phyloP scores from a whole-genome alignment of 2,888 invertebrate genomes.

The Thereva unica region DNA sequence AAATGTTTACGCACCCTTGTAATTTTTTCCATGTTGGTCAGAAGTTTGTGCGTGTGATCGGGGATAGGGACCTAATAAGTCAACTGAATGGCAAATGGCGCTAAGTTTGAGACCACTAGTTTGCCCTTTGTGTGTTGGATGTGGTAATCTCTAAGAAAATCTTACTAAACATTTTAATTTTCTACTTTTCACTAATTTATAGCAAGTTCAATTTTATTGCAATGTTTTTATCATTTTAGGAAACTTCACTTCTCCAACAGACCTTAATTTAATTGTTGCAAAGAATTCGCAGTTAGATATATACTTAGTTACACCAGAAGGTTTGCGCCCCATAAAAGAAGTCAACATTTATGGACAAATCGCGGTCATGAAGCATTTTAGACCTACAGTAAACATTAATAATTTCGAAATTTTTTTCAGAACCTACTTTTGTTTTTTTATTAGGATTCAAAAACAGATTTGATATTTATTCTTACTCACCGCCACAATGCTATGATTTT shows the following conservation, averaged over 20 bases:
- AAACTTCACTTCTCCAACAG: slow-evolving; percentile 92
- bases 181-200: too few relatives aligned
- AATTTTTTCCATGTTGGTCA: too few relatives aligned
- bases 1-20: too few relatives aligned
- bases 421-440: slow-evolving; percentile 10
- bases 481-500: slow-evolving; percentile 97
- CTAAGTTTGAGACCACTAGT: too few relatives aligned
- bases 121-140: too few relatives aligned
- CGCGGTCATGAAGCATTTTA: slow-evolving; percentile 90
- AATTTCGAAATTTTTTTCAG: neutral
- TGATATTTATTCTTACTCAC: slow-evolving; percentile 89
- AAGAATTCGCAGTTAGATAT: slow-evolving; percentile 94
- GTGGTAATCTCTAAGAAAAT: too few relatives aligned
- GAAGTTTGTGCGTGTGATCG: too few relatives aligned
- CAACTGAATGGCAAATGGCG: too few relatives aligned
- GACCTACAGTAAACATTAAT: slow-evolving; percentile 73
- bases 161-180: too few relatives aligned
- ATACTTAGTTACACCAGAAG: slow-evolving; percentile 94
- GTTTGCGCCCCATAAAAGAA: slow-evolving; percentile 91
- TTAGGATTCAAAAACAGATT: slow-evolving; percentile 87
- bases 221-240: slow-evolving; percentile 64
- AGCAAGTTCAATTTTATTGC: neutral
- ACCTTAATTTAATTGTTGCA: slow-evolving; percentile 92
- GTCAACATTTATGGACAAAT: slow-evolving; percentile 93
- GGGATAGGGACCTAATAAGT: too few relatives aligned